Evolutionary conservation across 2,888 invertebrate species (phyloP).

Genomic region (Drosophila subsilvestris): DNA sequence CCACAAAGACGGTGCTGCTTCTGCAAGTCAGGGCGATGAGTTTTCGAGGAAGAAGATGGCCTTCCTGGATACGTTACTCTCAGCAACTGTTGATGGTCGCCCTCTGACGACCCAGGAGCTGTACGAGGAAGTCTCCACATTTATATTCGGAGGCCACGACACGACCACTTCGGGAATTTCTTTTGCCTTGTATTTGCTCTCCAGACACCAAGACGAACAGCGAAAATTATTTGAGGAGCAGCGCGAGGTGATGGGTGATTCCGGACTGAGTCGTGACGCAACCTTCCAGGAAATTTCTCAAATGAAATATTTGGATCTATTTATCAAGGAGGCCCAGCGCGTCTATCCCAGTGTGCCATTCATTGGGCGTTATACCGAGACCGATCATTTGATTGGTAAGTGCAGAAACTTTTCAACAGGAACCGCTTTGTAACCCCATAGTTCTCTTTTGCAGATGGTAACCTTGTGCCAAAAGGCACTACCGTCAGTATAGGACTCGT

Average conservation of each 20-base stretch:
- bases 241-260: constrained; percentile 83
- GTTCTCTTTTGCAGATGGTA: constrained; percentile 72
- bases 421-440: neutral
- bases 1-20: constrained; percentile 20
- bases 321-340: constrained; percentile 81
- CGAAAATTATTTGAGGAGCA: constrained; percentile 85
- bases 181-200: constrained; percentile 85
- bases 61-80: constrained; percentile 81
- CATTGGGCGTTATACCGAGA: constrained; percentile 70
- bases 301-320: constrained; percentile 82
- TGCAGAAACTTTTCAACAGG: neutral
- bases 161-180: constrained; percentile 86
- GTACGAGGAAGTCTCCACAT: constrained; percentile 83
- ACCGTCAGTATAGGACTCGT: constrained; percentile 71
- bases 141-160: constrained; percentile 85
- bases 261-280: constrained; percentile 67
- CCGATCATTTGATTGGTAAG: constrained; percentile 78
- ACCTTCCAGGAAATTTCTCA: constrained; percentile 77
- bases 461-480: constrained; percentile 69
- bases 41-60: constrained; percentile 73
- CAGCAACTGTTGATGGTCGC: constrained; percentile 73
- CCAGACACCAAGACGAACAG: constrained; percentile 85
- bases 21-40: constrained; percentile 32
- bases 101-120: constrained; percentile 75
- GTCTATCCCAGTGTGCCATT: constrained; percentile 82